A percentile compares a stretch with the other conserved stretches of the same genome.
These are phyloP conservation scores for Dione juno DNA, from an alignment of 2,888 invertebrate genomes.

Conservation along the genomic window DNA sequence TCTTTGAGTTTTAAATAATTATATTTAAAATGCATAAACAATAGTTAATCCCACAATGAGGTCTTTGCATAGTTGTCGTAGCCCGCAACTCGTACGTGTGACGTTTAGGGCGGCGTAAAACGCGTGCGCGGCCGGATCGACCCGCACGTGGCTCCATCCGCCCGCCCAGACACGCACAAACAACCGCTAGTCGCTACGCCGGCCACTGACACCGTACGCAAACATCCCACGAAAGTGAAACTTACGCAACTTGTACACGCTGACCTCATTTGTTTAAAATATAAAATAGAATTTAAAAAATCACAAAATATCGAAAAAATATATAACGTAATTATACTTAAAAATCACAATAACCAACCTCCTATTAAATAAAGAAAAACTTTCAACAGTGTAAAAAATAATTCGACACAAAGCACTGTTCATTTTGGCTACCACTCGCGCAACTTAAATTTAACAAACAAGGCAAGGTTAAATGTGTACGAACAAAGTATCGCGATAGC, in stretches of 20 bases:
- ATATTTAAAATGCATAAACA: constrained; percentile 33
- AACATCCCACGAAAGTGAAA: constrained; percentile 26
- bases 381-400: constrained; percentile 15
- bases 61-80: constrained; percentile 40
- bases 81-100: constrained; percentile 44
- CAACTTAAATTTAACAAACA: constrained; percentile 17
- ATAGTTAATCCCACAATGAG: constrained; percentile 38
- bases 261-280: constrained; percentile 11
- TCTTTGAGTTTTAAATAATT: neutral
- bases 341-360: constrained; percentile 35
- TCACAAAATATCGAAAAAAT: neutral
- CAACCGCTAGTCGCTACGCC: constrained; percentile 40
- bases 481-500: constrained; percentile 40
- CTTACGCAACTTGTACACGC: constrained; percentile 29
- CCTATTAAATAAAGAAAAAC: constrained; percentile 23
- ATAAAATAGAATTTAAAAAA: neutral
- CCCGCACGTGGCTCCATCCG: constrained; percentile 66
- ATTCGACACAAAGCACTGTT: constrained; percentile 30
- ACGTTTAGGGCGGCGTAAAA: constrained; percentile 57
- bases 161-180: constrained; percentile 50
- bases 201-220: constrained; percentile 47
- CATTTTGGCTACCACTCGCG: constrained; percentile 37
- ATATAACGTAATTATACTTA: constrained; percentile 22
- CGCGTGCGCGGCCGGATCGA: constrained; percentile 75
- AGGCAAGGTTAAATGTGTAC: constrained; percentile 28